These are phyloP conservation scores for Tetraodon nigroviridis DNA, from an alignment of 2,113 vertebrate genomes.

Conservation along the genomic window DNA sequence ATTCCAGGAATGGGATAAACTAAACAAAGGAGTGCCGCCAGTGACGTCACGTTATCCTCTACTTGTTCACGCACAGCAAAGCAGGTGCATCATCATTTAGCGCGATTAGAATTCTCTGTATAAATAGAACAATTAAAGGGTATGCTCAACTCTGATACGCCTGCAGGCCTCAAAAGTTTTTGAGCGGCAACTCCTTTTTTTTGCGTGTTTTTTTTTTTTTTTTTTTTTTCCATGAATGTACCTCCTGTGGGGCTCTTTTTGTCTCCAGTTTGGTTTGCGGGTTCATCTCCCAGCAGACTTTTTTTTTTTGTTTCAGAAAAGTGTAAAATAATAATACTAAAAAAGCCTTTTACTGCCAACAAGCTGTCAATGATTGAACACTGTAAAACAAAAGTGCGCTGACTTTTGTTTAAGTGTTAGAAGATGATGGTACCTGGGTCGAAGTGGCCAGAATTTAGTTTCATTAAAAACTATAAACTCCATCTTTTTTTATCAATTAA, in stretches of 20 bases:
- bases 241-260: slow-evolving; percentile 40
- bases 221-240: slow-evolving; percentile 33
- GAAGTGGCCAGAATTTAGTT: too few relatives aligned
- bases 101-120: not conserved
- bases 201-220: not conserved
- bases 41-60: too few relatives aligned
- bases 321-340: slow-evolving; percentile 3
- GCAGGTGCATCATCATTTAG: slow-evolving; percentile 1
- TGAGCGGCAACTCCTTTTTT: slow-evolving; percentile 19
- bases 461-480: too few relatives aligned
- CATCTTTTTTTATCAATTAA: too few relatives aligned
- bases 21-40: slow-evolving; percentile 29
- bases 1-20: slow-evolving; percentile 38
- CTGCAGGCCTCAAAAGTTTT: slow-evolving; percentile 33
- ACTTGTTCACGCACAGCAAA: too few relatives aligned
- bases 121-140: not conserved
- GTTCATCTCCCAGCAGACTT: slow-evolving; percentile 8
- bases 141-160: slow-evolving; percentile 23
- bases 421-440: too few relatives aligned
- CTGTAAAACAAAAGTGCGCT: slow-evolving; percentile 10
- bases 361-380: slow-evolving; percentile 7
- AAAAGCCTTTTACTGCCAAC: not conserved
- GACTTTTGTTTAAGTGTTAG: not conserved
- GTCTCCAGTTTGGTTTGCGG: slow-evolving; percentile 20
- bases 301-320: slow-evolving; percentile 12